Evolutionary conservation across 2,888 invertebrate genomes (phyloP), one percentile per base, ranked within the genome.

Genomic region (Agrotis puta): DNA sequence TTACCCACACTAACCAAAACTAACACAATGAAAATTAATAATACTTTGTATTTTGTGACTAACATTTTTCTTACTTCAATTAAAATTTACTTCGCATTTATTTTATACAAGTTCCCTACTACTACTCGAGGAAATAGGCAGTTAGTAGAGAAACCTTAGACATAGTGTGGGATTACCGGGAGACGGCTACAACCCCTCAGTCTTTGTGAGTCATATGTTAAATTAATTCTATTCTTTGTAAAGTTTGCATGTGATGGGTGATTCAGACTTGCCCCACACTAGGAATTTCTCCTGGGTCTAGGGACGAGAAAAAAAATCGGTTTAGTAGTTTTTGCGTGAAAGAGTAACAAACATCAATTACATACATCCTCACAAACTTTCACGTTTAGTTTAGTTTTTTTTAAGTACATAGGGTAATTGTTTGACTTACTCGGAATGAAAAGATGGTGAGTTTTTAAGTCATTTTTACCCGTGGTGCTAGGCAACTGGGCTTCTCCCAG

Each of bases 171-270:
- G 84, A 84, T 87, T 85, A 85, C 84, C 85, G 78, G 77, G 74
- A 85, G 83, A 82, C 85, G 78, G 50, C 79, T 58, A 73, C 78
- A 68, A 67, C 74, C 79, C 79, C 78, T 70, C 77, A 71, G 74
- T 73, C 71, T 81, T 83, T 78, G 50, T 89, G 89, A 89, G 71
- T 89, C 88, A 88, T 77, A 66, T 80, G 33, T 59, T 62, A 45
- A 74, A 67, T 79, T 80, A 76, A 77, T 74, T 80, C 68, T 73
- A 56, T 66, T 68, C 71, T 80, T 81, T 83, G 50, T 74, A 69
- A 53, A 61, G 63, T 48, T 61, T 7, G 22, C 53, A 43, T 56
- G 45, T 61, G n/a, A 66, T 53, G 57, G 58, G 33, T 82, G 59
- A 83, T 77, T 81, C 72, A 74, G 16, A n/a, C n/a, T n/a, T n/a